These are phyloP conservation scores for Arothron firmamentum DNA, from an alignment of 2,113 vertebrate species.

Conservation along the genomic window DNA sequence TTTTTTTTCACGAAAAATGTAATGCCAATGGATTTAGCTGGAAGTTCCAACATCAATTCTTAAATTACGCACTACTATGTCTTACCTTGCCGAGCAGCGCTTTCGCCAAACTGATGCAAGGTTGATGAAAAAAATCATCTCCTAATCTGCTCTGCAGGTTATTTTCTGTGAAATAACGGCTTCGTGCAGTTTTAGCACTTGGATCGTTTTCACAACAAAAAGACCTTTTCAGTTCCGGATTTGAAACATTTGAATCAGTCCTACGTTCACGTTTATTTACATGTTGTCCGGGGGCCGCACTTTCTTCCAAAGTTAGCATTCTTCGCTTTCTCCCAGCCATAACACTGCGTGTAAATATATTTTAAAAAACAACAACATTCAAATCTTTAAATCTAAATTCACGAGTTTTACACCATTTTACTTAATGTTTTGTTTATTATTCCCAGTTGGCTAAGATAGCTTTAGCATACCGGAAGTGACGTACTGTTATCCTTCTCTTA, in stretches of 20 bases:
- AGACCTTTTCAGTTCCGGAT: not conserved
- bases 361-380: not conserved
- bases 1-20: too few species aligned
- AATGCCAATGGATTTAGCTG: not conserved
- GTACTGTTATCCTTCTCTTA: constrained; percentile 43
- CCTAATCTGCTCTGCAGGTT: constrained; percentile 59
- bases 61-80: too few species aligned
- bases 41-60: too few species aligned
- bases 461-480: constrained; percentile 39
- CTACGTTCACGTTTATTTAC: not conserved
- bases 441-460: not conserved
- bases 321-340: constrained; percentile 69
- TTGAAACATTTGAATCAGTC: not conserved
- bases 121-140: constrained; percentile 81
- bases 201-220: not conserved
- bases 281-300: not conserved
- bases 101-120: constrained; percentile 82
- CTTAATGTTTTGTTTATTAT: not conserved
- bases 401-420: not conserved
- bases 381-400: not conserved
- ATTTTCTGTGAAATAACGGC: constrained; percentile 73
- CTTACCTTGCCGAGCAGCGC: constrained; percentile 89
- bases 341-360: not conserved
- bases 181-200: constrained; percentile 51
- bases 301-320: not conserved